Conservation (phyloP, 2,888 invertebrate genomes). For the Thelaira solivaga region DNA sequence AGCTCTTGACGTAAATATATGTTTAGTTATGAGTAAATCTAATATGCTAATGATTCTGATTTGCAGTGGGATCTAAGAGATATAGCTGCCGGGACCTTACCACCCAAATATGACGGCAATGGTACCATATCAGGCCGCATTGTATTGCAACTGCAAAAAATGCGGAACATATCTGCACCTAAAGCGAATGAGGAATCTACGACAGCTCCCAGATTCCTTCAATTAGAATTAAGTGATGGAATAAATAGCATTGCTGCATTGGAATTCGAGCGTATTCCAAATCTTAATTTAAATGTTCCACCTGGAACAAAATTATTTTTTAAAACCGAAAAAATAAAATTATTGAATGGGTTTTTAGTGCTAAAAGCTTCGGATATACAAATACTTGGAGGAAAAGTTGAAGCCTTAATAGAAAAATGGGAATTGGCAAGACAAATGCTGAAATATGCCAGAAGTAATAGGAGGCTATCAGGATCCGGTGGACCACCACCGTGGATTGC, state of each 20-base stretch:
- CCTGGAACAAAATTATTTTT: conserved; percentile 90
- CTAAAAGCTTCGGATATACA: conserved; percentile 83
- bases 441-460: conserved; percentile 79
- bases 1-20: conserved; percentile 84
- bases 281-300: conserved; percentile 88
- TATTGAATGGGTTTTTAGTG: conserved; percentile 86
- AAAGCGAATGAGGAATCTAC: conserved; percentile 92
- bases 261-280: conserved; percentile 85
- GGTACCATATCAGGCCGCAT: conserved; percentile 79
- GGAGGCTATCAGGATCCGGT: conserved; percentile 78
- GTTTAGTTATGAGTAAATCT: too few relatives aligned
- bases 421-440: conserved; percentile 83
- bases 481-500: conserved; percentile 95
- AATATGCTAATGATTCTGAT: neutral
- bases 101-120: conserved; percentile 79
- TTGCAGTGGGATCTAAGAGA: conserved; percentile 84
- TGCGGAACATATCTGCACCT: conserved; percentile 92
- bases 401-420: conserved; percentile 92
- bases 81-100: conserved; percentile 85
- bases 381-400: conserved; percentile 90
- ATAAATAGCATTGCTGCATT: conserved; percentile 86
- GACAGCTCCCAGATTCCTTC: conserved; percentile 89
- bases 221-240: conserved; percentile 91
- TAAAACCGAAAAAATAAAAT: conserved; percentile 79
- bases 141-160: conserved; percentile 91